A percentile compares a stretch with the other conserved stretches of the same genome.
These are phyloP conservation scores for Platorchestia sp. DNA, from an alignment of 1,140 invertebrate genomes.

Conservation along the genomic window DNA sequence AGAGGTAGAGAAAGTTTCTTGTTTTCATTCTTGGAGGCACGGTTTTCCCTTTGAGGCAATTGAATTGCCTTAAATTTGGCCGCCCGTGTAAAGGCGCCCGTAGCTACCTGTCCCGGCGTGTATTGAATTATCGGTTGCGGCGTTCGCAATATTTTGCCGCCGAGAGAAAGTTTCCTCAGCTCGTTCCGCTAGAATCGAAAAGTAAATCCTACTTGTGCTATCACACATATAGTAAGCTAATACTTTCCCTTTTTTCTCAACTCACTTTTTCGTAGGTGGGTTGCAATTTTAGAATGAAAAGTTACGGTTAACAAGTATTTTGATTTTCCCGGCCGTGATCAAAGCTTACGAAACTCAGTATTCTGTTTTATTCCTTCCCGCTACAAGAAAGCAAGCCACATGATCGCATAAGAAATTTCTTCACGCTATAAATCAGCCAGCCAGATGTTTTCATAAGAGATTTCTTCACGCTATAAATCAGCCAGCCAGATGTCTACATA, in stretches of 20 bases:
- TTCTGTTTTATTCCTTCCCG: no score
- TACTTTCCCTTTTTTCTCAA: not conserved
- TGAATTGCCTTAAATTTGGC: not conserved
- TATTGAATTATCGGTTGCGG: not conserved
- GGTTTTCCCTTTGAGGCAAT: not conserved
- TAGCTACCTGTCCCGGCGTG: not conserved
- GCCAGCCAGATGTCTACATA: no score
- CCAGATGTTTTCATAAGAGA: no score
- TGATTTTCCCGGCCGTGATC: no score
- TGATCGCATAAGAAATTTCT: no score
- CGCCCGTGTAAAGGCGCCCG: not conserved
- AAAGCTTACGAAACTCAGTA: no score
- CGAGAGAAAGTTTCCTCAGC: not conserved
- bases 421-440: no score
- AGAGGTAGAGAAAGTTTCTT: not conserved
- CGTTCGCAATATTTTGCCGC: not conserved
- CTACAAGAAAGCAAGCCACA: no score
- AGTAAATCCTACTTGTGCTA: not conserved
- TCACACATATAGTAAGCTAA: no score
- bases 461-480: no score
- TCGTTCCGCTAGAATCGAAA: not conserved
- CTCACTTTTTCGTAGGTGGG: not conserved
- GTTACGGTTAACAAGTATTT: no score
- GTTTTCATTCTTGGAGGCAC: not conserved
- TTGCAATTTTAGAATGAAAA: not conserved